A percentile compares a stretch with the other conserved stretches of the same genome.
Evolutionary conservation across 2,797 vertebrate genomes (phyloP).

Genomic region (Premnoplex brunnescens): DNA sequence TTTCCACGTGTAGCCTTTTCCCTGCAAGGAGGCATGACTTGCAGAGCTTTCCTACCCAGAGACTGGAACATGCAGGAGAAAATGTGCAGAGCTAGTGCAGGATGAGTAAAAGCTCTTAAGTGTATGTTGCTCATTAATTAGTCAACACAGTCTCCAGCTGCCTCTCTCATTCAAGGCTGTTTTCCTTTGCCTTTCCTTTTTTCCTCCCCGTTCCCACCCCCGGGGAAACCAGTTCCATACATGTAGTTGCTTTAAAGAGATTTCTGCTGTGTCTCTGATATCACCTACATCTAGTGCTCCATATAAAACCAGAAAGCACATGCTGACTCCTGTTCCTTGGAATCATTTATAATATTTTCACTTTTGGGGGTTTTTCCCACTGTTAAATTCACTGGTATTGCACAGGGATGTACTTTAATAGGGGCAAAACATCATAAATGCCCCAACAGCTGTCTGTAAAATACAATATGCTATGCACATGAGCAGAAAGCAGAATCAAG

Average conservation of each 20-base stretch:
- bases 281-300: not conserved
- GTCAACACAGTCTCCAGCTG: conserved; percentile 64
- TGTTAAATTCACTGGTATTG: not conserved
- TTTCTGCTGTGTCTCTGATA: conserved; percentile 13
- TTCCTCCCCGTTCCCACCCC: not conserved
- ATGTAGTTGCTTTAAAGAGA: conserved; percentile 10
- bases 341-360: not conserved
- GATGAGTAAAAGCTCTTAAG: conserved; percentile 58
- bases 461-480: not conserved
- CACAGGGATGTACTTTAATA: not conserved
- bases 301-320: not conserved
- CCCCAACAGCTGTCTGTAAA: not conserved
- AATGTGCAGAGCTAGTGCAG: conserved; percentile 37
- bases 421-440: not conserved
- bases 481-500: not conserved
- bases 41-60: conserved; percentile 13
- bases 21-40: conserved; percentile 15
- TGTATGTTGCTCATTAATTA: conserved; percentile 64
- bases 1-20: conserved; percentile 23
- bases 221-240: not conserved
- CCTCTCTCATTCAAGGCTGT: conserved; percentile 59
- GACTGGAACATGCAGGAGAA: not conserved
- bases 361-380: too few relatives aligned
- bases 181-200: conserved; percentile 8
- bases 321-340: not conserved